Base-by-base conservation (phyloP, 1,140 invertebrate species). In the Octopus bimaculoides region DNA sequence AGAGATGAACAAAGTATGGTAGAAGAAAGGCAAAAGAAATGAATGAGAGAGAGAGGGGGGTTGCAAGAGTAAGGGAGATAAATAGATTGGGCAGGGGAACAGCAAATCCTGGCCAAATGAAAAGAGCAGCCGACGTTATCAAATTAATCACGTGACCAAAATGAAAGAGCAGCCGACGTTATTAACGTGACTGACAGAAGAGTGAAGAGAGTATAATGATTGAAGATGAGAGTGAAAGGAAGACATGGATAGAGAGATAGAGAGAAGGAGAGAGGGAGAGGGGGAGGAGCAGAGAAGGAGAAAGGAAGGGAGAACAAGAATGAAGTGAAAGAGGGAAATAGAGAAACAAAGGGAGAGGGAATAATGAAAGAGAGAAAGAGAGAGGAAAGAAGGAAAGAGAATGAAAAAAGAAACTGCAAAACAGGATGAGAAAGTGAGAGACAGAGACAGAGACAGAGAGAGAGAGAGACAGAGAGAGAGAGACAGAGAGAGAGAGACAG, bases 371-470 rank as follows among this genome's bases (percentile, higher is more conserved):
- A 61, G 56, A 61, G 56, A 61, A 17, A 61, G 17, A 61, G 17
- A 61, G 56, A 17, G 56, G 1, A 17, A 61, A 1, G 17, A 17
- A 61, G 56, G 17, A 61, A 61, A 61, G 17, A 17, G 2, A 17
- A 61, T 9, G 17, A 17, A 61, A 17, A 61, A 17, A 61, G 56
- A 61, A 61, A 61, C 9, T 12, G 77, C n/a, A 69, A 20, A 61
- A 52, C 6, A 77, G 69, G 73, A 66, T 54, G 77, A 54, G 77
- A 78, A 53, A 76, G 73, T 75, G 78, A 80, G 4, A 77, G 55
- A 80, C 0, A 77, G 54, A 80, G 54, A 66, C 75, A 80, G 76
- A 73, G 79, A 80, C 69, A 66, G n/a, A 78, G 77, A 75, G 20
- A 81, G 55, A 75, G 77, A 79, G 73, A 66, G 73, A 54, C 6